Evolutionary conservation across 2,888 invertebrate genomes (phyloP), one percentile per base, ranked within the genome.

Genomic region (Xylota sylvarum): DNA sequence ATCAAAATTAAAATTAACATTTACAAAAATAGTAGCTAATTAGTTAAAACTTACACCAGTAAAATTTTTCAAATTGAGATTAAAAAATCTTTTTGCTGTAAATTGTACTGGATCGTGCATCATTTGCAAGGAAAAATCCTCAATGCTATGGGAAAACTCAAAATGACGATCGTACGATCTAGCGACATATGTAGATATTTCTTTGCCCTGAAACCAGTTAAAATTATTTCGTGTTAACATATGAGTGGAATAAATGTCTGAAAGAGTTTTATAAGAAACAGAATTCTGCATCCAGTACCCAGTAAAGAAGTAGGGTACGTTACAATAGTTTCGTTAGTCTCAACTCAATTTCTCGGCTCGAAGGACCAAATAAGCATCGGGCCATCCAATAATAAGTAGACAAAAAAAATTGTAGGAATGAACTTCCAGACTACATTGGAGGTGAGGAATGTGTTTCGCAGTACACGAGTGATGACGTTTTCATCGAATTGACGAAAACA

Each of bases 121-220:
- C 14, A 83, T 56, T 72, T 83, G 82, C 0, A 83, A 37, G 1
- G 58, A 30, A 40, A 83, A 83, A 32, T 78, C 78, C 17, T 78
- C 82, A 10, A 83, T 30, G 19, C 27, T 60, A 17, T 70, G 12
- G 0, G 64, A 10, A 3, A n/a, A 1, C 19, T 77, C 43, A n/a
- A 37, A 30, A 0, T 52, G 10, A 3, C 12, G 19, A 10, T 37
- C 27, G 5, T 60, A 14, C 5, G 35, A 10, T n/a, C 65, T 83
- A 9, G 52, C 23, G 1, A 78, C 2, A 52, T 37, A 72, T 1
- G 30, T 35, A 0, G 27, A 23, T 9, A 83, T 50, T 58, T 72
- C 72, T 0, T 65, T 58, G 2, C 58, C 43, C 82, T 83, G n/a
- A 5, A 62, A 32, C 1, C 0, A 55, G 3, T 10, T 35, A 52